Conservation (phyloP, 2,113 vertebrate genomes). For the Rattus rattus region DNA sequence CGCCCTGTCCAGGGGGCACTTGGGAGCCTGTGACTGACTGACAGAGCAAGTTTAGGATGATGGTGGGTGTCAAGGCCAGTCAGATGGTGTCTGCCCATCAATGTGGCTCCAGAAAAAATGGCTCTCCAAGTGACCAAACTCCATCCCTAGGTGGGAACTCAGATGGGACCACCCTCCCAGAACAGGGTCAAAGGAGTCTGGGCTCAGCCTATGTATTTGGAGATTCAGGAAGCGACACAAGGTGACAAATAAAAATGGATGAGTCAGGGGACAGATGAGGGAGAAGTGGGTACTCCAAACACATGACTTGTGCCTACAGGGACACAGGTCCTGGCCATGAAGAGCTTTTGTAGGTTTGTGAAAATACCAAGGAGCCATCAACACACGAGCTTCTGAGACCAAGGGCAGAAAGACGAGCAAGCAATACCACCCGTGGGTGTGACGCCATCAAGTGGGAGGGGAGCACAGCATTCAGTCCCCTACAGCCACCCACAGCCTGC, state of each 20-base stretch:
- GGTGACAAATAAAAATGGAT: slow-evolving; percentile 5
- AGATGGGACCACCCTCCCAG: neutral
- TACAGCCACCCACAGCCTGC: neutral
- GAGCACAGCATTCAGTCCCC: neutral
- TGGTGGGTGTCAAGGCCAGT: neutral
- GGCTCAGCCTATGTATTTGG: neutral
- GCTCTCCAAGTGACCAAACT: neutral
- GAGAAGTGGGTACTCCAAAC: slow-evolving; percentile 14
- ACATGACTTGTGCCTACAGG: neutral
- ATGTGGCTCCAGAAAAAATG: neutral
- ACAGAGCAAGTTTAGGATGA: neutral
- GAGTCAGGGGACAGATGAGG: neutral
- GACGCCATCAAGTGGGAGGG: neutral
- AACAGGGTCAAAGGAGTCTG: neutral
- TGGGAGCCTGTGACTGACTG: neutral
- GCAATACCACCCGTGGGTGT: neutral
- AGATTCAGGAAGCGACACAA: neutral
- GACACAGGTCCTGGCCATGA: neutral
- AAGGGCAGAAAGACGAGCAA: neutral
- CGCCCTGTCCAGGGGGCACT: neutral
- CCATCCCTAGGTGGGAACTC: neutral
- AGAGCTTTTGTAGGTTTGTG: neutral
- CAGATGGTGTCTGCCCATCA: neutral
- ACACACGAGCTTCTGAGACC: neutral
- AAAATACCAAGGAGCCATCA: slow-evolving; percentile 14